Evolutionary conservation across 2,113 vertebrate genomes (phyloP).

Genomic region (Lathamus discolor): DNA sequence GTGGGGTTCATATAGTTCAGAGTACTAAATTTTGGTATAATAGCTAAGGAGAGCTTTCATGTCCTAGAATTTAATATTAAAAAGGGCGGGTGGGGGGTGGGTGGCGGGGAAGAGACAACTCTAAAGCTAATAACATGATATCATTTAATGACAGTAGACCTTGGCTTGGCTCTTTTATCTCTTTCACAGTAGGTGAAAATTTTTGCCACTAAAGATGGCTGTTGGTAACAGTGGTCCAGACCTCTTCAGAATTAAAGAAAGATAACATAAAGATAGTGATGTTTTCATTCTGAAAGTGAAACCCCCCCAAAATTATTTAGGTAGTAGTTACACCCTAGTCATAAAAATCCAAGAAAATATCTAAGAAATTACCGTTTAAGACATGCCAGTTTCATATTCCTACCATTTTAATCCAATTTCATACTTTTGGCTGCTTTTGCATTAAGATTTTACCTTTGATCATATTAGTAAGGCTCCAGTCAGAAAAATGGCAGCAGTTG

Average conservation of each 20-base stretch:
- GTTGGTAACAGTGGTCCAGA: not conserved
- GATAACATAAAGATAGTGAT: not conserved
- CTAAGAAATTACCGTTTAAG: not conserved
- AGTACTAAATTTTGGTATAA: not conserved
- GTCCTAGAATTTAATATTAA: not conserved
- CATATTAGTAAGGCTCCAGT: not conserved
- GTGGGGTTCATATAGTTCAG: not conserved
- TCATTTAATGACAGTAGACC: not conserved
- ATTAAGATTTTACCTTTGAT: not conserved
- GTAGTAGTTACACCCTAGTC: not conserved
- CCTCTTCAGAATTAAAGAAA: not conserved
- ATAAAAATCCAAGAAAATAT: not conserved
- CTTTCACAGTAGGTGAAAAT: not conserved
- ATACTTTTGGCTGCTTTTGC: not conserved
- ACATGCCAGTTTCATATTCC: not conserved
- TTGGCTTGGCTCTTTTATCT: not conserved
- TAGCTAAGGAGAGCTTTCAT: conserved; percentile 1
- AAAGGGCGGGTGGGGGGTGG: not conserved
- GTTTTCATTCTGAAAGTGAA: not conserved
- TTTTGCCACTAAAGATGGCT: not conserved
- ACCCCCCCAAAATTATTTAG: not conserved
- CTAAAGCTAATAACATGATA: not conserved
- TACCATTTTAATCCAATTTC: not conserved
- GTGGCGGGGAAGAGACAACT: not conserved
- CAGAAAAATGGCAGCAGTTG: not conserved